Evolutionary conservation across 2,113 vertebrate genomes (phyloP), one percentile per base, ranked within the genome.

Genomic region (Trematocara marginatum): DNA sequence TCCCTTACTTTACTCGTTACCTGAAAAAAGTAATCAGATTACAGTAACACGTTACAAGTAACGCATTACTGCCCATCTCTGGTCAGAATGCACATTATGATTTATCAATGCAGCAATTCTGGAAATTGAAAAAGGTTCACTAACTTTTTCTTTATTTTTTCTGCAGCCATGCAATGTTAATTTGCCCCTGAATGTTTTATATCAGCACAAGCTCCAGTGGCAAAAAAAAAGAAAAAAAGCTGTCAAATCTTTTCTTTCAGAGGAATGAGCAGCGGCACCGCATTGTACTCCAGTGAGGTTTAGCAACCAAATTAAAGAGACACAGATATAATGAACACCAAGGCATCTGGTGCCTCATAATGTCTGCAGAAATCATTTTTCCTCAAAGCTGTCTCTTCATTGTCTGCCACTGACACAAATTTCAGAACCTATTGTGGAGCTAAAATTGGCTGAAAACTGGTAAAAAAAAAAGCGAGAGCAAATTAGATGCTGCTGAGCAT

Each of bases 331-430:
- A 92, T 87, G 86, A 90, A 83, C 86, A 85, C 79, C 78, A 18
- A 79, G 45, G 85, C 92, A 89, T 92, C 86, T 89, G 89, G 82
- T 10, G 49, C 71, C 20, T 86, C 85, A 91, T 88, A 90, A 90
- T 79, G 66, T 92, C 79, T 82, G 84, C 15, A 86, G 81, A 88
- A 94, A 90, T 89, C 29, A 76, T 85, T 90, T 88, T 52, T 64
- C 71, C 82, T 90, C 89, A 90, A 89, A 91, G 90, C 90, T 31
- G 80, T 76, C 78, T 90, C 79, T 29, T 85, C 84, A 89, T 93
- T 92, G 89, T 94, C 92, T 87, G 83, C 83, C 13, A 12, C 74
- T 82, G 90, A 90, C 90, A 83, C 64, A 86, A 76, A 88, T 87
- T 83, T 80, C 42, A 42, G 42, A 80, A 64, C 87, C 90, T 52